These are phyloP conservation scores for Aquatica leii DNA, from an alignment of 2,888 invertebrate species.

Conservation along the genomic window DNA sequence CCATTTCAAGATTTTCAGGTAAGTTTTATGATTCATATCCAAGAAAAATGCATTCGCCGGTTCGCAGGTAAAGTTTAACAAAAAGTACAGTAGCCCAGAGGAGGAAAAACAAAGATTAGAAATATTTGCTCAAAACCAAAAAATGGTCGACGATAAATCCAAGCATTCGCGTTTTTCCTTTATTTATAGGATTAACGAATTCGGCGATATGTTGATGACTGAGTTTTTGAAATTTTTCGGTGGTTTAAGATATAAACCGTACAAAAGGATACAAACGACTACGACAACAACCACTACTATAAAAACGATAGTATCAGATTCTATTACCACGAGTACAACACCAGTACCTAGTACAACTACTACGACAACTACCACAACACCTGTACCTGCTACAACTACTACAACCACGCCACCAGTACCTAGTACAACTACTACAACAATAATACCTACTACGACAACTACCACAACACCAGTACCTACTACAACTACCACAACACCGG, in stretches of 20 bases:
- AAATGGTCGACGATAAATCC: not conserved
- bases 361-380: not conserved
- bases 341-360: not conserved
- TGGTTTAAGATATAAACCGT: constrained; percentile 22
- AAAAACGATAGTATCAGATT: too few species aligned
- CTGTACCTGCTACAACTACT: not conserved
- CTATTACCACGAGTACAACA: too few species aligned
- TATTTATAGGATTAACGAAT: constrained; percentile 17
- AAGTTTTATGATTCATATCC: not conserved
- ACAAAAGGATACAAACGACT: not conserved
- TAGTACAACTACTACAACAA: not conserved
- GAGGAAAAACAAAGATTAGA: constrained; percentile 54
- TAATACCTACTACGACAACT: not conserved
- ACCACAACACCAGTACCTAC: not conserved
- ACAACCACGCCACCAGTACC: not conserved
- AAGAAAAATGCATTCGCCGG: too few species aligned
- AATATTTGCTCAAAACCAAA: constrained; percentile 55
- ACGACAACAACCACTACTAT: not conserved
- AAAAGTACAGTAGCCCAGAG: constrained; percentile 51
- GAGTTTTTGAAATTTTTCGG: constrained; percentile 37
- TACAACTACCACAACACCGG: not conserved
- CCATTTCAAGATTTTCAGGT: constrained; percentile 29
- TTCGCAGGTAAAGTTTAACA: constrained; percentile 46
- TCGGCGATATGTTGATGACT: constrained; percentile 37
- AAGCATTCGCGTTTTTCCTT: not conserved